These are phyloP conservation scores for Idaea straminata DNA, from an alignment of 2,888 invertebrate genomes.

Conservation along the genomic window DNA sequence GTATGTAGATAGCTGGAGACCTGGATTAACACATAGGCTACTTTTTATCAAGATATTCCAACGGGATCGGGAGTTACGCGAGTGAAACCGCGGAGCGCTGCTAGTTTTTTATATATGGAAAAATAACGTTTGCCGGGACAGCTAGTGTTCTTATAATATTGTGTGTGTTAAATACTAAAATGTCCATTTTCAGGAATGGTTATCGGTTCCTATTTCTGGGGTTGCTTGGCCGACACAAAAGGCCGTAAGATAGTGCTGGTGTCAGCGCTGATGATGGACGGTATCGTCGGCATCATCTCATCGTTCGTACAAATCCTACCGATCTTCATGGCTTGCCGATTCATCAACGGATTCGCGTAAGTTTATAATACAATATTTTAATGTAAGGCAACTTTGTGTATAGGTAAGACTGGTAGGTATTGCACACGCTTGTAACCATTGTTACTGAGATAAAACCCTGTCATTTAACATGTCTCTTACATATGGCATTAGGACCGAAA, in stretches of 20 bases:
- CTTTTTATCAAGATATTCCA: no score
- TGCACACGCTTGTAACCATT: neutral
- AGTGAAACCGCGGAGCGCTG: no score
- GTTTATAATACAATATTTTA: conserved; percentile 44
- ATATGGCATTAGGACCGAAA: neutral
- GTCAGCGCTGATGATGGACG: conserved; percentile 86
- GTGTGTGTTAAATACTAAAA: neutral
- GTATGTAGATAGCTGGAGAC: no score
- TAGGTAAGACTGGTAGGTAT: neutral
- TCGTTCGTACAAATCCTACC: conserved; percentile 87
- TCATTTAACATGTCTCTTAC: neutral
- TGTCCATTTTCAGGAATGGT: conserved; percentile 83
- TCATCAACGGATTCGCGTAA: conserved; percentile 90
- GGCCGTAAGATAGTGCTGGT: conserved; percentile 88
- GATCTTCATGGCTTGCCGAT: conserved; percentile 86
- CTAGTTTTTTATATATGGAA: no score
- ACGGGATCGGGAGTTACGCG: no score
- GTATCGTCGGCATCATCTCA: conserved; percentile 85
- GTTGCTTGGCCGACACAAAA: conserved; percentile 90
- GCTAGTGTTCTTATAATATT: no score
- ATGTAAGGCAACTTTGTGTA: neutral
- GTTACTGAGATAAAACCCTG: neutral
- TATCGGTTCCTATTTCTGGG: conserved; percentile 91
- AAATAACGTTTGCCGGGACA: no score
- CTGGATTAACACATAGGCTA: no score